Percentiles rank a stretch among this genome's conserved stretches.
Conservation (phyloP, 92 coral and sea anemone species). For the Isaurus tuberculatus region DNA sequence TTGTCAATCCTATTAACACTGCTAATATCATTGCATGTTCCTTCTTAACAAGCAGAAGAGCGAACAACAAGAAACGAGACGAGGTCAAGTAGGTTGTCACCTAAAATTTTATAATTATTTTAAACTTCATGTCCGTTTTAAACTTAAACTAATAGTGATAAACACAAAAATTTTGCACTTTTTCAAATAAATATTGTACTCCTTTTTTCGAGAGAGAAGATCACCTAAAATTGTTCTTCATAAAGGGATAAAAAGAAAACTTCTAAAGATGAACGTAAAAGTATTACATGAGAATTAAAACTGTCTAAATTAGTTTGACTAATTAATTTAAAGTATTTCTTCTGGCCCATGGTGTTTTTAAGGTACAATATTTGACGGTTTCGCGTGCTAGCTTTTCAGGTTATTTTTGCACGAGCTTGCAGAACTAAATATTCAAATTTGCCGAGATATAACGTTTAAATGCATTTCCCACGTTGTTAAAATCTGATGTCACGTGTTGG, state of each 20-base stretch:
- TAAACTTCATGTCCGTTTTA: neutral
- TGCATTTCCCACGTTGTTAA: neutral
- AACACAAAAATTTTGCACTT: neutral
- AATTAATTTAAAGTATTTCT: neutral
- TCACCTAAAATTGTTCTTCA: neutral
- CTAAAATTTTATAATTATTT: neutral
- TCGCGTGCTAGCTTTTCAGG: no score
- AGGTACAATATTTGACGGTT: no score
- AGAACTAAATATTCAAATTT: neutral
- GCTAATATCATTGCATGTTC: conserved; percentile 47
- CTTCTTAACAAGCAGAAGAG: conserved; percentile 45
- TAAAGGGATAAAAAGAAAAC: neutral
- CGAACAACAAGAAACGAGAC: conserved; percentile 49
- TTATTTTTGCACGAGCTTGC: no score
- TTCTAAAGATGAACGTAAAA: neutral
- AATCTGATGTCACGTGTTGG: neutral
- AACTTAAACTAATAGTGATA: no score
- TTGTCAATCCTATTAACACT: conserved; percentile 6
- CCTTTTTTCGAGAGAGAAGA: neutral
- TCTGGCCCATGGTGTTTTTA: no score
- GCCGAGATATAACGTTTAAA: neutral
- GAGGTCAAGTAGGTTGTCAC: conserved; percentile 51
- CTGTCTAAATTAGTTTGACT: neutral
- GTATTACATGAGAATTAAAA: neutral
- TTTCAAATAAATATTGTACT: no score